Evolutionary conservation across 2,888 invertebrate species (phyloP), one percentile per base, ranked within the genome.

Genomic region (Aspidiotus destructor): DNA sequence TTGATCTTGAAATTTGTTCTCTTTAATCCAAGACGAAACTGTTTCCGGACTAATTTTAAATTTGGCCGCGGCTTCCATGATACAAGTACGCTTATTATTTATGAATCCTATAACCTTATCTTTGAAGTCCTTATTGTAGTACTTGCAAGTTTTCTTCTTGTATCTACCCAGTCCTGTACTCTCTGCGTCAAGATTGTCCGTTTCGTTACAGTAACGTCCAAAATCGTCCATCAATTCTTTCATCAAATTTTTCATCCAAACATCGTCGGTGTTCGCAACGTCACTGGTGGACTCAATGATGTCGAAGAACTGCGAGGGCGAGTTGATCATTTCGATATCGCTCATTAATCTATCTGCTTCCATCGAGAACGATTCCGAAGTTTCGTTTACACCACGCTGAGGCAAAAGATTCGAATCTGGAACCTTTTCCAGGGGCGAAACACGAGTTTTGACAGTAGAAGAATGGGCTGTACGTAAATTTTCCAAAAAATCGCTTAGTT

Each of bases 181-280:
- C 3, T 62, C 42, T 11, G 17, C 17, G 28, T 28, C 28, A 5
- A 28, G 6, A 13, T 48, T 62, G 8, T 62, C 62, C 17, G 42
- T 44, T 42, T 62, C 62, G 10, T 42, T 17, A n/a, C 42, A 62
- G 48, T 62, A 62, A 40, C 13, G 42, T 11, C 62, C 62, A 28
- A 62, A 62, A 62, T 62, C 62, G 28, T 62, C 62, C 28, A 62
- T 62, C 11, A 62, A n/a, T 17, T 62, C 62, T 10, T 48, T 62
- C 62, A 62, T 62, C 9, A 62, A 62, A 62, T 44, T 62, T 11
- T 62, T 62, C 44, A 62, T 62, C 42, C 62, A 62, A 15, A 28
- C 62, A 7, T 41, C 17, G n/a, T 62, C 62, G 10, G 62, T n/a
- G 28, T 62, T 48, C 6, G 62, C 6, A 15, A 62, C 62, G n/a